Percentiles rank a stretch among this genome's conserved stretches.
Conservation (phyloP, 2,888 invertebrate species). For the Oxystoma pomonae region DNA sequence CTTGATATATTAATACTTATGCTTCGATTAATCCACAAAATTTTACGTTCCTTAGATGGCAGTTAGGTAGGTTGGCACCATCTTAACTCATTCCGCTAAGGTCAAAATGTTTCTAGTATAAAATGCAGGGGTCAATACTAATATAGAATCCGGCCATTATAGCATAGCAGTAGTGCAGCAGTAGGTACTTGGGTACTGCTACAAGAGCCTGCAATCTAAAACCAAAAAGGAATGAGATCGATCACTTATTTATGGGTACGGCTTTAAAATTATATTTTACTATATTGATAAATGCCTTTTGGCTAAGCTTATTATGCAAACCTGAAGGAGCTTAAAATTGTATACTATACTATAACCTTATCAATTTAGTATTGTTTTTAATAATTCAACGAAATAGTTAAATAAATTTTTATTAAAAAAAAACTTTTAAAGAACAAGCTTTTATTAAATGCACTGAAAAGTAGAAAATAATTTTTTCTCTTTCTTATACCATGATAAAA, state of each 20-base stretch:
- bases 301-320: not conserved
- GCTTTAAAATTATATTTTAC: not conserved
- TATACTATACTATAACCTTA: too few species aligned
- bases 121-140: not conserved
- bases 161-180: not conserved
- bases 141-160: not conserved
- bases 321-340: not conserved
- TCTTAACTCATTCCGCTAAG: not conserved
- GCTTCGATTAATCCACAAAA: not conserved
- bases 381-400: too few species aligned
- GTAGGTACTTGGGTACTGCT: not conserved
- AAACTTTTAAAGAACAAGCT: too few species aligned
- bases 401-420: too few species aligned
- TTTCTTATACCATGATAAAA: too few species aligned
- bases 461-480: too few species aligned
- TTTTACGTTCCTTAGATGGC: not conserved
- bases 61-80: not conserved
- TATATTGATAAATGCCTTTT: not conserved
- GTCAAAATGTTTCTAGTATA: not conserved
- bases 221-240: not conserved
- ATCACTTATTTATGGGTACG: not conserved
- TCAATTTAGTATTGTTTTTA: too few species aligned
- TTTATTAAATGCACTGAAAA: too few species aligned
- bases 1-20: not conserved
- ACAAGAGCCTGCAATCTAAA: not conserved